Base-by-base conservation (phyloP, 2,113 vertebrate species). In the Dunckerocampus dactyliophorus region DNA sequence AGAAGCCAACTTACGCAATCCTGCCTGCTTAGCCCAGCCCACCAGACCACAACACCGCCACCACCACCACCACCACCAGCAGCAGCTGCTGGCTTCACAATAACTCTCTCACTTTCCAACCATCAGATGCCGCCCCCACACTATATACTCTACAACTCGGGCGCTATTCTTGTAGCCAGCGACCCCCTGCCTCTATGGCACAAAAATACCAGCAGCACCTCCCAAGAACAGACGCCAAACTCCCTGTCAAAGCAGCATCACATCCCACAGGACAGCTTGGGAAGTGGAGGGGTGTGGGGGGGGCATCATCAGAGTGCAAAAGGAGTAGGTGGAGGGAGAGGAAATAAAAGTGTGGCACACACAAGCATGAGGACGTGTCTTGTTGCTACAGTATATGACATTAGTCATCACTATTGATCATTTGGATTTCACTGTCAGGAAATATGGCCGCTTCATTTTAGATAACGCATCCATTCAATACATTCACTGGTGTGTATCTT, bases 161-260 rank as follows among this genome's bases (percentile, higher is more conserved):
- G 47, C 74, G 72, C 87, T 92, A 92, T 91, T 92, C 82, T 83
- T 87, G 89, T 69, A 62, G 39, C n/a, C n/a, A 20, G 19, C n/a
- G 47, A 24, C 60, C 88, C 84, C 82, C 85, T 84, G 49, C 73
- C 63, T 55, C 65, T 74, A 71, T 71, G 74, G 72, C 76, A 75
- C 82, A 67, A 67, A 89, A 90, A 89, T 86, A 89, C 79, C 84
- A 82, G 80, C 84, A 82, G 77, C 75, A 85, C 77, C 85, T 87
- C 76, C 71, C 2, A 85, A 82, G 82, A 90, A 87, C 87, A 87
- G 89, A 86, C 77, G 67, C 85, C 71, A 79, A 82, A 82, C 82
- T 42, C 15, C 17, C 67, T 82, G 85, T 87, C 86, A 84, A 61
- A 83, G 82, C 81, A 86, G 86, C 85, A 86, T 85, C 73, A 71